Base-by-base conservation (phyloP, 2,113 vertebrate genomes). In the Cyprinus carpio region DNA sequence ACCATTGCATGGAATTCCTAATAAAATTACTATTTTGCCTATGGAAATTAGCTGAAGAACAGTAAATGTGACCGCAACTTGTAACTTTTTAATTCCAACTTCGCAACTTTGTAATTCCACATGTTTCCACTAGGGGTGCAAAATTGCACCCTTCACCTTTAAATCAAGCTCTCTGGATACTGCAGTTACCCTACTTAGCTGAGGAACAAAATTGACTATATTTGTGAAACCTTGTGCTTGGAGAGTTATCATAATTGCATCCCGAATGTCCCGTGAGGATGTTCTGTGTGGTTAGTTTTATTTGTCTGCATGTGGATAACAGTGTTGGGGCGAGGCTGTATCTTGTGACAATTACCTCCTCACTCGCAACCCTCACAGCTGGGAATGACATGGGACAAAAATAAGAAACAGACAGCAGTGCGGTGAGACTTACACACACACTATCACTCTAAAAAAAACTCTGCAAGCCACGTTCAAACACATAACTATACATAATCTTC, bases 351-450 rank as follows among this genome's bases (percentile, higher is more conserved):
- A 89, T 97, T 0, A 94, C 96, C 82, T 95, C 95, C 86, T 94
- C 94, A 64, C 85, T 87, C 78, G 88, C 3, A 0, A 90, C 86
- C 81, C 96, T 96, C 84, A 95, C 92, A 88, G 94, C 95, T 95
- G 85, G 4, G 84, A 83, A 75, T 65, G 89, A n/a, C 89, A 90
- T 76, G 64, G 0, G 49, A 85, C 43, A 62, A 86, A 87, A 93
- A 82, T 72, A 56, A 82, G 49, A 78, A 79, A 85, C 49, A 78
- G 79, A 86, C 56, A 86, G 54, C 40, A 81, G 3, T 54, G 56
- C 25, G 11, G n/a, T 85, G 76, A 85, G 40, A 75, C 58, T 8
- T 18, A 54, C 13, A 83, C 6, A 64, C 46, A 76, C 43, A 54
- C 51, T 34, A 51, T 64, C 75, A 31, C 54, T 72, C n/a, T 56